Base-by-base conservation (phyloP, 1,140 invertebrate species). In the Gonioctena quinquepunctata region DNA sequence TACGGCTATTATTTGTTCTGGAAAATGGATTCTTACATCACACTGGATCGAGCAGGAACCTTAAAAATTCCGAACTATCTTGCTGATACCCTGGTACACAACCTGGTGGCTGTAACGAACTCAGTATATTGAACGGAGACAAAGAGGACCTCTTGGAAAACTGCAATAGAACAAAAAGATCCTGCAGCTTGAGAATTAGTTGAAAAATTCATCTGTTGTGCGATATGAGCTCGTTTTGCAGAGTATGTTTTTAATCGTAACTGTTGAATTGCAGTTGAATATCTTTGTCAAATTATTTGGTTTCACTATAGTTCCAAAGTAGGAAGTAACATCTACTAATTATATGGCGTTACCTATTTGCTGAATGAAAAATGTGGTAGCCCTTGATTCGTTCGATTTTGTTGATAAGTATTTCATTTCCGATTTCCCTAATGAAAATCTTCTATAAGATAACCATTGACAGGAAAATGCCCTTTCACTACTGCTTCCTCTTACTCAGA, bases 41-140 rank as follows among this genome's bases (percentile, higher is more conserved):
- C n/a, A n/a, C n/a, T n/a, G 88, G 84, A 77, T 93, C 90, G 61
- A 93, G 81, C 2, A 93, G 80, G 80, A 90, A 92, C 85, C 91
- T 90, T 49, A 96, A 86, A 85, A 94, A 95, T 84, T 96, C 94
- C 2, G 93, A 94, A 82, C 93, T 94, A 77, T 96, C 94, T 78
- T 96, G 94, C 76, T 95, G 94, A 73, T 91, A 87, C 21, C 92
- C 90, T 22, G 86, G 85, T 23, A 88, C 86, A 81, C 95, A 95
- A 79, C 91, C 92, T 0, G 90, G 87, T 8, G 93, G 93, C 71
- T 90, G 85, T 0, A 91, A 89, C 0, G 88, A 86, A 56, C 85
- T 84, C 48, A 91, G 84, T 76, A 94, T 90, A 50, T 90, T 89
- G 23, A 83, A 86, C 0, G 94, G 92, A n/a, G 90, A 88, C 65